These are phyloP conservation scores for Holacanthus passer DNA, from an alignment of 2,113 vertebrate species.

Conservation along the genomic window DNA sequence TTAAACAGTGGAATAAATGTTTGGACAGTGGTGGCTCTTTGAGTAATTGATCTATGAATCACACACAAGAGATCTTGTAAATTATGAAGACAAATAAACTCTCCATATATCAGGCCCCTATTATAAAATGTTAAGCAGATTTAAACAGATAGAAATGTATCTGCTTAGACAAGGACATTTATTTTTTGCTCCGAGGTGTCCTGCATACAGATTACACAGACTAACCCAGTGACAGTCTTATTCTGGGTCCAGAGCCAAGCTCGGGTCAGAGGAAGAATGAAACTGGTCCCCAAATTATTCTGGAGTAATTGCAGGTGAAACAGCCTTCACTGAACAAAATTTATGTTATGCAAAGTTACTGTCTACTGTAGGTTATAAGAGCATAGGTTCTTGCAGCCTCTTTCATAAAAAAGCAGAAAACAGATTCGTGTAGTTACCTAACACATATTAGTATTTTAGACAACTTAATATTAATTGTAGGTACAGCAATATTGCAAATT, in stretches of 20 bases:
- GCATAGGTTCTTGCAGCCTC: not conserved
- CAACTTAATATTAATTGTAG: not conserved
- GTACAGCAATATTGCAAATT: not conserved
- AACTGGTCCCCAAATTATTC: slow-evolving; percentile 29
- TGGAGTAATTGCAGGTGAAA: slow-evolving; percentile 41
- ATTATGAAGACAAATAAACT: slow-evolving; percentile 80
- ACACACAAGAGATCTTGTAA: slow-evolving; percentile 77
- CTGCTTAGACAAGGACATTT: slow-evolving; percentile 62
- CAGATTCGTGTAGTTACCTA: not conserved
- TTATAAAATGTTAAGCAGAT: slow-evolving; percentile 76
- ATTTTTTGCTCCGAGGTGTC: slow-evolving; percentile 55
- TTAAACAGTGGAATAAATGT: slow-evolving; percentile 76
- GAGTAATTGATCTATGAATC: slow-evolving; percentile 81
- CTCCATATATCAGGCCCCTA: slow-evolving; percentile 71
- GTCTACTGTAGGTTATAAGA: slow-evolving; percentile 1
- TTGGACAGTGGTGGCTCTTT: slow-evolving; percentile 74
- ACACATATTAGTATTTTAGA: slow-evolving; percentile 9
- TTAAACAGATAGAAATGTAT: slow-evolving; percentile 70
- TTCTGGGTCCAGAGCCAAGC: slow-evolving; percentile 39
- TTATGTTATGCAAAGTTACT: slow-evolving; percentile 19
- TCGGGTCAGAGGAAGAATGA: slow-evolving; percentile 25
- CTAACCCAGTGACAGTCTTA: slow-evolving; percentile 22
- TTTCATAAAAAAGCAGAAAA: not conserved
- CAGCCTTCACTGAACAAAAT: slow-evolving; percentile 20
- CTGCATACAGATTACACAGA: slow-evolving; percentile 66